Percentiles rank a stretch among this genome's conserved stretches.
These are phyloP conservation scores for Carassius carassius DNA, from an alignment of 2,113 vertebrate genomes.

Conservation along the genomic window DNA sequence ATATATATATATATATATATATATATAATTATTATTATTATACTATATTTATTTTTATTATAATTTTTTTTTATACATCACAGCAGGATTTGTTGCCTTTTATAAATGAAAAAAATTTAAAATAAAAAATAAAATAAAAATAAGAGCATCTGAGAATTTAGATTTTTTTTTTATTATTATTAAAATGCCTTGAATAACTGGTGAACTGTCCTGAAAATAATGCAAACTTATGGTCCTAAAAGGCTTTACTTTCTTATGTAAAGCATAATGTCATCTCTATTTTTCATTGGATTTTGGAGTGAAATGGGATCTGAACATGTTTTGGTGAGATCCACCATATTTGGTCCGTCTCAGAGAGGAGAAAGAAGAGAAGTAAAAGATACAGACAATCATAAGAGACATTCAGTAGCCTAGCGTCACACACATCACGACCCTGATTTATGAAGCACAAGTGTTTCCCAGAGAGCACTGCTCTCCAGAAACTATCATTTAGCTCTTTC, in stretches of 20 bases:
- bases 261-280: neutral
- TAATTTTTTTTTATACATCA: neutral
- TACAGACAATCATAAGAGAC: neutral
- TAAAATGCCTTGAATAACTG: neutral
- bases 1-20: neutral
- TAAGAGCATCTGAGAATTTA: neutral
- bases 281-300: neutral
- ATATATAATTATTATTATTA: too few species aligned
- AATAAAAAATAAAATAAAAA: neutral
- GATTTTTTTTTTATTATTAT: neutral
- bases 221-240: neutral
- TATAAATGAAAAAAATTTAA: neutral
- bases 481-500: neutral
- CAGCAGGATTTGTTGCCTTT: neutral
- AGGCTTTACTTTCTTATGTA: neutral
- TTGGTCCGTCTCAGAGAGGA: neutral
- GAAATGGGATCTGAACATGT: neutral
- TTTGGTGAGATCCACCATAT: neutral
- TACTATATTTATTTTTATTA: too few species aligned
- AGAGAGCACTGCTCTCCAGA: neutral
- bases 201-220: neutral
- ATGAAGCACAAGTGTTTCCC: constrained; percentile 9
- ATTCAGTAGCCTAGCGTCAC: neutral
- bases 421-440: constrained; percentile 6
- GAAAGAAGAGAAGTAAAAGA: neutral